A percentile compares a stretch with the other conserved stretches of the same genome.
phyloP scores from a whole-genome alignment of 2,113 vertebrate genomes.

The Zosterops pallidus region DNA sequence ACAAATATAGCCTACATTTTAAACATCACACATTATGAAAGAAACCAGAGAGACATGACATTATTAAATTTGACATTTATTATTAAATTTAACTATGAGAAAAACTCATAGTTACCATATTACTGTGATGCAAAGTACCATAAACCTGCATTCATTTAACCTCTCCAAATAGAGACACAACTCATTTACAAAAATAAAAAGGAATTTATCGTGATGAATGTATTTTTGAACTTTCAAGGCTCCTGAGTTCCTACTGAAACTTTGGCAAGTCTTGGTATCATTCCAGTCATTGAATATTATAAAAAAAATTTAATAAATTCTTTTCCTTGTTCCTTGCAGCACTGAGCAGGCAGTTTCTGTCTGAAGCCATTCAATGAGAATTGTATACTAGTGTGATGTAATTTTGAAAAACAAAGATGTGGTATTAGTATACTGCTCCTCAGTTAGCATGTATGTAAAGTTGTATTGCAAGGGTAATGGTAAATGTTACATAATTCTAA shows the following conservation, averaged over 20 bases:
- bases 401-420: background rate
- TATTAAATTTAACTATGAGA: background rate
- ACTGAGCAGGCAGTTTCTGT: background rate
- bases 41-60: background rate
- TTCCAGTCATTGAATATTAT: background rate
- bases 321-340: background rate
- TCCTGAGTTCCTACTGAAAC: background rate
- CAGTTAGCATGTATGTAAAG: background rate
- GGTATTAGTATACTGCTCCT: background rate
- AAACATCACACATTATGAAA: background rate
- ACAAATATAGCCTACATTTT: background rate
- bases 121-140: background rate
- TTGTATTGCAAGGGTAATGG: accelerated
- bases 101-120: background rate
- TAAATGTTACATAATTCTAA: background rate
- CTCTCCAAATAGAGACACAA: background rate
- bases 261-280: background rate
- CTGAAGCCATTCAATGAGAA: background rate
- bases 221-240: background rate
- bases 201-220: background rate
- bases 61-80: background rate
- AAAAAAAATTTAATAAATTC: background rate
- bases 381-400: background rate
- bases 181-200: background rate
- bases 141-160: background rate